phyloP scores from a whole-genome alignment of 2,797 vertebrate genomes.

The Neopelma chrysocephalum region DNA sequence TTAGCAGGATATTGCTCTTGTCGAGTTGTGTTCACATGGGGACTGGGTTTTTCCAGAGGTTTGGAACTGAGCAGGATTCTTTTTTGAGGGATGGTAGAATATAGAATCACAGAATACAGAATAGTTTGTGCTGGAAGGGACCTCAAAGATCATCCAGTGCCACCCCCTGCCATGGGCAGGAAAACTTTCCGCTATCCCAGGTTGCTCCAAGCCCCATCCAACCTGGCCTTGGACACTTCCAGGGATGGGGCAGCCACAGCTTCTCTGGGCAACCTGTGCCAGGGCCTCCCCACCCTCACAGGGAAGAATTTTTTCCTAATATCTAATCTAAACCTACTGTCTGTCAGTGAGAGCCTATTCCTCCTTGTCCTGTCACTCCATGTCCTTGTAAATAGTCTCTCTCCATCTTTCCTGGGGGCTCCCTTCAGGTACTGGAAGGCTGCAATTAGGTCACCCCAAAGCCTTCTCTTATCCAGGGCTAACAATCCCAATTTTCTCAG shows the following conservation, averaged over 20 bases:
- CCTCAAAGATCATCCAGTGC: not conserved
- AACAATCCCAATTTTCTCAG: not conserved
- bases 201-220: not conserved
- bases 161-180: not conserved
- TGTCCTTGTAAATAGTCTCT: not conserved
- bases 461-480: not conserved
- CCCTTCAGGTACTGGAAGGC: not conserved
- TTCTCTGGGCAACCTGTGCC: not conserved
- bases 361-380: not conserved
- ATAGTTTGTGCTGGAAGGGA: not conserved
- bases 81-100: not conserved
- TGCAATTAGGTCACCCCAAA: not conserved
- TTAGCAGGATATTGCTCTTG: not conserved
- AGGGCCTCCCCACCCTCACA: not conserved
- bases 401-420: not conserved
- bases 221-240: not conserved
- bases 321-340: not conserved
- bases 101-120: rapidly evolving
- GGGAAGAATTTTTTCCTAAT: not conserved
- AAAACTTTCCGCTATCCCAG: not conserved
- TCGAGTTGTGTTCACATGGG: not conserved
- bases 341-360: not conserved
- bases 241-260: not conserved
- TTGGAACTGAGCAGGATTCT: not conserved
- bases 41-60: not conserved